Base-by-base conservation (phyloP, 2,888 invertebrate genomes). In the Drymonia ruficornis region DNA sequence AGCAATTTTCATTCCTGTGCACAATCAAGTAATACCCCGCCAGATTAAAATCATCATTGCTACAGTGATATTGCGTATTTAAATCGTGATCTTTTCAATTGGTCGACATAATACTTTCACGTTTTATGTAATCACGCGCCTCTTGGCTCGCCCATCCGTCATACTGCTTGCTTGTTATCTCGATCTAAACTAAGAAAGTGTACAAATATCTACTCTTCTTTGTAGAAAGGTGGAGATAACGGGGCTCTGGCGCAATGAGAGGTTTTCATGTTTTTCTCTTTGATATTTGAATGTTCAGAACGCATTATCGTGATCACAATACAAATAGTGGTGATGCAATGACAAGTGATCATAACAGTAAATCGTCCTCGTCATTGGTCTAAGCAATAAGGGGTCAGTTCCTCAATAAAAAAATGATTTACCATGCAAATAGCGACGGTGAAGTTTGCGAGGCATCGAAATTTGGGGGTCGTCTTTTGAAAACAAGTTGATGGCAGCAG, bases 61-160 rank as follows among this genome's bases (percentile, higher is more conserved):
- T 53, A 66, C 70, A 65, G 67, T 67, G 74, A 70, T 71, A 74
- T 47, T 75, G 68, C 68, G 72, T 77, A 78, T 78, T 78, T 73
- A 76, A 74, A 76, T 61, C 67, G 64, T 74, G 79, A 80, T 82
- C 79, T 80, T 83, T 83, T 69, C 81, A 83, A 85, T 86, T 84
- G 81, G 76, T 74, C 81, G 77, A 80, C 78, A 80, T 85, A 79
- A 83, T 81, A 87, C 87, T 87, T 87, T 87, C 87, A 83, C 86
- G 85, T 83, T 84, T 83, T 86, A 87, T 80, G 84, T 83, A 87
- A 87, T 83, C 81, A 81, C 81, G 80, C 80, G 80, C 83, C 80
- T 83, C 80, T 81, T 77, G 80, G 76, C 72, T 72, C 78, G 81
- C 82, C 83, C 85, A 84, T 86, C 85, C 80, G 82, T 84, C 86